phyloP scores from a whole-genome alignment of 2,113 vertebrate species.

The Gila orcuttii region DNA sequence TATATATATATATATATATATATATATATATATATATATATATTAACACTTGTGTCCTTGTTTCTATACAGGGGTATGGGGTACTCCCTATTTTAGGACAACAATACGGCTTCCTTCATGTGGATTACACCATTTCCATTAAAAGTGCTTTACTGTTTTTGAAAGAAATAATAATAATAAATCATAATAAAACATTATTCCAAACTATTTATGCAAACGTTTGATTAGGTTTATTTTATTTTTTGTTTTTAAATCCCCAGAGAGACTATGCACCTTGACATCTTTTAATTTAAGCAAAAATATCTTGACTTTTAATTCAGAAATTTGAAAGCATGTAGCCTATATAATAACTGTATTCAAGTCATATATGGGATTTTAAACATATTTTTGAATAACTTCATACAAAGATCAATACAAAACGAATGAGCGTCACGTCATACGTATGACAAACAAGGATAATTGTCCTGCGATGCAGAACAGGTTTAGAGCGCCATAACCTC shows the following conservation, averaged over 20 bases:
- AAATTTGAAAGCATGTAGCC: not conserved
- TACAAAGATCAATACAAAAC: not conserved
- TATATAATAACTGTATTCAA: not conserved
- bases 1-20: too few relatives aligned
- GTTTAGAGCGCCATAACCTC: conserved; percentile 20
- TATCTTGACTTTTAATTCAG: not conserved
- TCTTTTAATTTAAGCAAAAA: not conserved
- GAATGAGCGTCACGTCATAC: not conserved
- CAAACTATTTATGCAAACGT: not conserved
- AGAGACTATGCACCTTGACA: not conserved
- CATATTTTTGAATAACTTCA: not conserved
- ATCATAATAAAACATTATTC: not conserved
- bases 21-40: too few relatives aligned
- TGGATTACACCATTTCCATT: not conserved
- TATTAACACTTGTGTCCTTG: too few relatives aligned
- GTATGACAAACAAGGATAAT: not conserved
- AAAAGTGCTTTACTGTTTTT: not conserved
- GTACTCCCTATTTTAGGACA: not conserved
- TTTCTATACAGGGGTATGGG: not conserved
- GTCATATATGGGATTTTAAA: not conserved
- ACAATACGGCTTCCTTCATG: not conserved
- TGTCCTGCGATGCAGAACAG: conserved; percentile 31
- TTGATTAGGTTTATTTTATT: not conserved
- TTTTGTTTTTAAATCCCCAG: not conserved
- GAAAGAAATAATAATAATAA: not conserved